These are phyloP conservation scores for Teleiodes luculella DNA, from an alignment of 2,888 invertebrate genomes.

Conservation along the genomic window DNA sequence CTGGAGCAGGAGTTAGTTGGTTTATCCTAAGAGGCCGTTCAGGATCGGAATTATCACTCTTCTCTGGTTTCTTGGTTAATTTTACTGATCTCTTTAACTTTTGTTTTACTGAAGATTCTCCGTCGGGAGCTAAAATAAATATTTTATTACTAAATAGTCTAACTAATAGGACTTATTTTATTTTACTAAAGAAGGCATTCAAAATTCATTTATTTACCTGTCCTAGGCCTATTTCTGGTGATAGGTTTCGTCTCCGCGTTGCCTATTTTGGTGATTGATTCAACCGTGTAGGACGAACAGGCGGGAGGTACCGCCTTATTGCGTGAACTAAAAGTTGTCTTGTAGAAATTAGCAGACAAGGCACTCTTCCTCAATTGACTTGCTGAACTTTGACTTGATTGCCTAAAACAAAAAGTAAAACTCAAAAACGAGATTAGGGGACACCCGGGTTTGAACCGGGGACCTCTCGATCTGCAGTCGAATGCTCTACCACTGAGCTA, in stretches of 20 bases:
- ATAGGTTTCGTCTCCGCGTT: conserved; percentile 73
- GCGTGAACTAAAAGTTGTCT: conserved; percentile 69
- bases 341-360: conserved; percentile 68
- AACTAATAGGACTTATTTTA: no score
- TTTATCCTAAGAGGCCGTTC: conserved; percentile 50
- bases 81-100: conserved; percentile 44
- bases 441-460: conserved; percentile 78
- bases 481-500: conserved; percentile 78
- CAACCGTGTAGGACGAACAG: conserved; percentile 39
- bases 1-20: conserved; percentile 42
- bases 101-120: conserved; percentile 40
- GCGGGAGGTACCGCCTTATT: conserved; percentile 65
- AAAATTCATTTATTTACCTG: conserved; percentile 42
- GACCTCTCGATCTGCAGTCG: conserved; percentile 78
- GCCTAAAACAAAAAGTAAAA: conserved; percentile 23
- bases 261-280: conserved; percentile 71
- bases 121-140: conserved; percentile 34
- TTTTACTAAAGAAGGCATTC: not conserved
- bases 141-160: not conserved
- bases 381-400: conserved; percentile 40
- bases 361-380: conserved; percentile 40
- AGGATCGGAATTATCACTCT: conserved; percentile 36
- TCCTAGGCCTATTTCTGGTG: conserved; percentile 69
- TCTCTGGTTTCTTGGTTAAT: conserved; percentile 45
- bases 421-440: conserved; percentile 43